Evolutionary conservation across 2,888 invertebrate species (phyloP), one percentile per base, ranked within the genome.

Genomic region (Tetropium fuscum): DNA sequence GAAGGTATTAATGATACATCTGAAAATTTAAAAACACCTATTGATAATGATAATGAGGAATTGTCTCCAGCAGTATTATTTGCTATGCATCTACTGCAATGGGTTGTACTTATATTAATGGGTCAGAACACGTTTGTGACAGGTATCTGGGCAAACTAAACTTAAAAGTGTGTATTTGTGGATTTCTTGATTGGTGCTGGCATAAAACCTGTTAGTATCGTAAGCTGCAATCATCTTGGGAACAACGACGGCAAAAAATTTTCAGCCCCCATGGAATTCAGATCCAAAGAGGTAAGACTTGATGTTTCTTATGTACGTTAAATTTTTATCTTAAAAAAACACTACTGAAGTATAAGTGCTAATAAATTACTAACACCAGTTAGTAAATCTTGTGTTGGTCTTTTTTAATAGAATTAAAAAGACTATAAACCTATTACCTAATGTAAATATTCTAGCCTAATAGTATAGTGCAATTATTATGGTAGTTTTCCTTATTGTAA

Each of bases 201-300:
- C 47, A 89, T 98, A 65, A 97, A 98, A 79, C 98, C 98, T 0
- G 92, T 94, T 0, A 95, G 96, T 4, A 97, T 98, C 73, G 97
- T 97, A 58, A 97, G 97, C 78, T 98, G 98, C 84, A 98, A 98
- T 78, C 98, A 98, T 82, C 86, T 98, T 69, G 98, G 98, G 1
- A 98, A 98, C 82, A 98, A 98, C 77, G 98, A 98, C 79, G 98
- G 98, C 43, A 94, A 92, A 82, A 98, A 98, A 81, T 86, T 98
- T 30, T 95, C 95, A 0, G 92, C 96, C 2, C 94, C 95, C 0
- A 84, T 90, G 73, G 95, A 96, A 81, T 97, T 97, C 80, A 86
- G 89, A 54, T 94, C 94, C 0, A 95, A 95, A 82, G 94, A 95
- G 87, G 93, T 92, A 77, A 72, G 69, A n/a, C 34, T 3, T 40